Percentiles rank a stretch among this genome's conserved stretches.
phyloP scores from a whole-genome alignment of 2,113 vertebrate species.

The Daphoenositta chrysoptera region DNA sequence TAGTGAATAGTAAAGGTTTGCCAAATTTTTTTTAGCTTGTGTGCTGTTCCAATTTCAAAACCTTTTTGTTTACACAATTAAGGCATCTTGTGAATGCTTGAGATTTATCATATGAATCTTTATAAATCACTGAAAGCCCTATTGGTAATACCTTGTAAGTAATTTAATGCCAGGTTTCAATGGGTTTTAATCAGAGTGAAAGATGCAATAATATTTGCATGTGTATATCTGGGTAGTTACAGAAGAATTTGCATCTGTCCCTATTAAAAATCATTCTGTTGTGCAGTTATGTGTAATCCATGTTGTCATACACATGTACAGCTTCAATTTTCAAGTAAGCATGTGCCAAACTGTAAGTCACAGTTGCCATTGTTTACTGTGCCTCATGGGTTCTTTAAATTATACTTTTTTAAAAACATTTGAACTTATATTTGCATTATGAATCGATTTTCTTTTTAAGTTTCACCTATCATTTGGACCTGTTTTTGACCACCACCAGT shows the following conservation, averaged over 20 bases:
- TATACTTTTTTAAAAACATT: background rate
- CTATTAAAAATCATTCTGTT: background rate
- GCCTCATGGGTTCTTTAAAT: background rate
- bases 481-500: background rate
- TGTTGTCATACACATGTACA: background rate
- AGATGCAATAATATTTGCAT: background rate
- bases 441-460: background rate
- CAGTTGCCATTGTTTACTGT: background rate
- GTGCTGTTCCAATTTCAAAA: background rate
- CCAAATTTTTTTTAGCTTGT: background rate
- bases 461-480: background rate
- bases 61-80: background rate
- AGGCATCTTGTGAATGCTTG: background rate
- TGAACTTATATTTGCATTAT: background rate
- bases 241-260: background rate
- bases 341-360: background rate
- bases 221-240: background rate
- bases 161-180: background rate
- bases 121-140: background rate
- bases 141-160: background rate
- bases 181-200: background rate
- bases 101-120: background rate
- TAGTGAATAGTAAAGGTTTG: background rate
- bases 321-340: background rate
- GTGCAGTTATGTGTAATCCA: background rate